Evolutionary conservation across 1,140 invertebrate genomes (phyloP).

Genomic region (Dolichoris vasculosae): DNA sequence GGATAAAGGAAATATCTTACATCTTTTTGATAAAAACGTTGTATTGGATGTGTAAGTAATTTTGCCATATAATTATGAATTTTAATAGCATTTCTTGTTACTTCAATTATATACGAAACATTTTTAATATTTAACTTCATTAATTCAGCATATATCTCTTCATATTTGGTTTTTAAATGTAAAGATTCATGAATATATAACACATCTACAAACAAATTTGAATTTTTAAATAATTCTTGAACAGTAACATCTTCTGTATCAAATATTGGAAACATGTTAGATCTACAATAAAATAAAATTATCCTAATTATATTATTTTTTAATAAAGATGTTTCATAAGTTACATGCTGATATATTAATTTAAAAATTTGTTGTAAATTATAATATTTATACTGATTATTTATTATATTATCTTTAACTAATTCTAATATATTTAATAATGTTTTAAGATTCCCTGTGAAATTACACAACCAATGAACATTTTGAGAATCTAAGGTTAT

Average conservation of each 20-base stretch:
- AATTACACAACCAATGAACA: constrained; percentile 13
- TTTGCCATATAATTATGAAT: constrained; percentile 29
- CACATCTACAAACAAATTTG: constrained; percentile 29
- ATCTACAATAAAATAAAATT: constrained; percentile 38
- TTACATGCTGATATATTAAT: neutral
- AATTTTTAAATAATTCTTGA: constrained; percentile 13
- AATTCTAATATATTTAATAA: constrained; percentile 25
- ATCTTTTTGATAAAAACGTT: constrained; percentile 12
- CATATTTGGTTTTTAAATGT: constrained; percentile 11
- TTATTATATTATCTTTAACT: neutral
- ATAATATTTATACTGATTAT: neutral
- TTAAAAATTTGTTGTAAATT: constrained; percentile 34
- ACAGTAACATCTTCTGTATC: neutral
- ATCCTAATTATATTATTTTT: constrained; percentile 12
- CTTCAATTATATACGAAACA: constrained; percentile 39
- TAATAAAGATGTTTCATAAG: neutral
- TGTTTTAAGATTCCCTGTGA: constrained; percentile 2
- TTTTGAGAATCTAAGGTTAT: neutral
- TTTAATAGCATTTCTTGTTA: constrained; percentile 17
- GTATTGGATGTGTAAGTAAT: constrained; percentile 34
- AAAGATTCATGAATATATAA: constrained; percentile 36
- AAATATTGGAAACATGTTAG: constrained; percentile 20
- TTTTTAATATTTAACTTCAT: constrained; percentile 15
- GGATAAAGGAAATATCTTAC: neutral
- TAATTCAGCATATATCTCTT: constrained; percentile 29